These are phyloP conservation scores for Oceanites oceanicus DNA, from an alignment of 2,113 vertebrate genomes.

Conservation along the genomic window DNA sequence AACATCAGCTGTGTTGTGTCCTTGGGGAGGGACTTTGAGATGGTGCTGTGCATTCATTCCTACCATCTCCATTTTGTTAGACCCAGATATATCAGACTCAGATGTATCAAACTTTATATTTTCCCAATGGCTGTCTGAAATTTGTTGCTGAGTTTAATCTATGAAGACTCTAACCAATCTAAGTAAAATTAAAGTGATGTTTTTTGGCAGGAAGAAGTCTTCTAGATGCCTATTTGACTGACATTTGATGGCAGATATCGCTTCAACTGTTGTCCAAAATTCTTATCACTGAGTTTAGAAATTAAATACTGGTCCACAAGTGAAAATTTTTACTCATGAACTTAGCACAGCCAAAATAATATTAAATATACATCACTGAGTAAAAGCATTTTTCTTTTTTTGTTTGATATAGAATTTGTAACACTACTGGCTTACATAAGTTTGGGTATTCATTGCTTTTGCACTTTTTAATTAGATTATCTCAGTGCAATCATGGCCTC, in stretches of 20 bases:
- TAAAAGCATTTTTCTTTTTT: neutral
- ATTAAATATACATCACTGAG: neutral
- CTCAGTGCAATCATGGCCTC: neutral
- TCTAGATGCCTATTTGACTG: neutral
- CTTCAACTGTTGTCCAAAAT: neutral
- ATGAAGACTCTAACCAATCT: neutral
- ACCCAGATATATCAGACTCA: neutral
- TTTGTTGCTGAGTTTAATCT: neutral
- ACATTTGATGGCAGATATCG: neutral
- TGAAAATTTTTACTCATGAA: neutral
- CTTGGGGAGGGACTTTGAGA: neutral
- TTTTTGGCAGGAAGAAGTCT: neutral
- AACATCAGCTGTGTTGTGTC: neutral
- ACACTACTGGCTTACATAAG: neutral
- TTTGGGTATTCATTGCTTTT: neutral
- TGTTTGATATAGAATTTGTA: neutral
- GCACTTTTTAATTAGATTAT: neutral
- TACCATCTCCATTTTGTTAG: neutral
- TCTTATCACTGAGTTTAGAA: neutral
- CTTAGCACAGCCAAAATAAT: neutral
- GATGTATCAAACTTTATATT: neutral
- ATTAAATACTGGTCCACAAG: neutral
- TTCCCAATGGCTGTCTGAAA: neutral
- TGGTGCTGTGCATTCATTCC: neutral
- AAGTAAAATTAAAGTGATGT: neutral